phyloP scores from a whole-genome alignment of 1,140 invertebrate genomes.

The Papilio glaucus region DNA sequence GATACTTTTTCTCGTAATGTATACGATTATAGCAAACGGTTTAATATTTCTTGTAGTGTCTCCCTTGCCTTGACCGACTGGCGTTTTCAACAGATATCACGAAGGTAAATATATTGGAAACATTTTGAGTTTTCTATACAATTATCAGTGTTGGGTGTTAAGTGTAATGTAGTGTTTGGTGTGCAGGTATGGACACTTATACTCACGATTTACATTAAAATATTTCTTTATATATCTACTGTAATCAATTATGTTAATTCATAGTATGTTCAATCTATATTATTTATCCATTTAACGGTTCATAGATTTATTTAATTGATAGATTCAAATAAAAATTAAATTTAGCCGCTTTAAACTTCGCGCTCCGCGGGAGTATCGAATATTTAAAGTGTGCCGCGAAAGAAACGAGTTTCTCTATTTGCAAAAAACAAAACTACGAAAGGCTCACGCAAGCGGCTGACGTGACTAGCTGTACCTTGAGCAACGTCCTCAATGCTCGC shows the following conservation, averaged over 20 bases:
- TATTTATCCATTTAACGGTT: too few relatives aligned
- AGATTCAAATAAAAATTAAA: neutral
- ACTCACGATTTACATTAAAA: too few relatives aligned
- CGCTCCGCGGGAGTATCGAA: conserved; percentile 43
- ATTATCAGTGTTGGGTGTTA: too few relatives aligned
- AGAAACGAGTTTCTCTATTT: conserved; percentile 51
- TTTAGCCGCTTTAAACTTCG: conserved; percentile 34
- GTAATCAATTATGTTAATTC: too few relatives aligned
- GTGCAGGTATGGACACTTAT: too few relatives aligned
- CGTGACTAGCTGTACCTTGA: conserved; percentile 56
- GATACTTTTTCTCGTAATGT: neutral
- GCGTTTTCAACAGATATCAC: neutral
- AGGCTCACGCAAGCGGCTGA: conserved; percentile 46
- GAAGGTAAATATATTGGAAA: neutral
- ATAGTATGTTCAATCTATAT: too few relatives aligned
- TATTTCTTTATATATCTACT: too few relatives aligned
- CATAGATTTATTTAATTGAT: too few relatives aligned
- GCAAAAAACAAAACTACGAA: conserved; percentile 42
- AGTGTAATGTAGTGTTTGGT: too few relatives aligned
- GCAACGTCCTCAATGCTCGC: conserved; percentile 48
- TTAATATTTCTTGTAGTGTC: neutral
- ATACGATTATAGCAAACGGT: neutral
- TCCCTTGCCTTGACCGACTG: too few relatives aligned
- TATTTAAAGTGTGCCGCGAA: conserved; percentile 46
- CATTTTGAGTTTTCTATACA: neutral